Percentiles rank a stretch among this genome's conserved stretches.
Conservation (phyloP, 1,140 invertebrate species). For the Nasonia longicornis region DNA sequence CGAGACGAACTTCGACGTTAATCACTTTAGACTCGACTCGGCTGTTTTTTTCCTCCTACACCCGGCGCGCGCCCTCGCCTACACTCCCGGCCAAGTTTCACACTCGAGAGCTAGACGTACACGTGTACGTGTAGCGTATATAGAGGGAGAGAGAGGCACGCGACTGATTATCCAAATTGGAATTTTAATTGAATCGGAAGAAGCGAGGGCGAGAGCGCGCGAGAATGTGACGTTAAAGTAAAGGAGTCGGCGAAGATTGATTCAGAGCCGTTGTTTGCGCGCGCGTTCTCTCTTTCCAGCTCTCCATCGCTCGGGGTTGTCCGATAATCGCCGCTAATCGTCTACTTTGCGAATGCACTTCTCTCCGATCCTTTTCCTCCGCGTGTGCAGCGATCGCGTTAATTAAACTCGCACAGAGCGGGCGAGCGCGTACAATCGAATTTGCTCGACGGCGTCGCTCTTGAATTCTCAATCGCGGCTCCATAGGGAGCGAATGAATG, state of each 20-base stretch:
- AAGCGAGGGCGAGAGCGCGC: background rate
- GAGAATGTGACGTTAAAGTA: background rate
- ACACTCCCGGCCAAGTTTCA: background rate
- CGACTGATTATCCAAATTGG: constrained; percentile 8
- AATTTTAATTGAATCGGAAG: constrained; percentile 23
- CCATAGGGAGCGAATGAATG: background rate
- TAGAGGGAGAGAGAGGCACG: too few relatives aligned
- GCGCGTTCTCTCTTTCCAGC: too few relatives aligned
- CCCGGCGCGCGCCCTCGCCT: background rate
- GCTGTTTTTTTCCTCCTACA: background rate
- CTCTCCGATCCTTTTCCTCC: background rate
- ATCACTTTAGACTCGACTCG: background rate
- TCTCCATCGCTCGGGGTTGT: background rate
- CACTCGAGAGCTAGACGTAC: too few relatives aligned
- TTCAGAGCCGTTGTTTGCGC: background rate
- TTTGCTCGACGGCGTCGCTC: background rate
- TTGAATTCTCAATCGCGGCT: background rate
- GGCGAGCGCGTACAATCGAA: background rate
- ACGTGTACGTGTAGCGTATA: background rate
- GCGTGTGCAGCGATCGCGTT: background rate
- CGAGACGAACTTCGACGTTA: constrained; percentile 13
- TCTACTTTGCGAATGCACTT: background rate
- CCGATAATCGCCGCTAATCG: background rate
- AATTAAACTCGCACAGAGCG: background rate
- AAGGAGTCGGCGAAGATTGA: background rate